phyloP scores from a whole-genome alignment of 2,113 vertebrate genomes.

The Odontophorus gujanensis region DNA sequence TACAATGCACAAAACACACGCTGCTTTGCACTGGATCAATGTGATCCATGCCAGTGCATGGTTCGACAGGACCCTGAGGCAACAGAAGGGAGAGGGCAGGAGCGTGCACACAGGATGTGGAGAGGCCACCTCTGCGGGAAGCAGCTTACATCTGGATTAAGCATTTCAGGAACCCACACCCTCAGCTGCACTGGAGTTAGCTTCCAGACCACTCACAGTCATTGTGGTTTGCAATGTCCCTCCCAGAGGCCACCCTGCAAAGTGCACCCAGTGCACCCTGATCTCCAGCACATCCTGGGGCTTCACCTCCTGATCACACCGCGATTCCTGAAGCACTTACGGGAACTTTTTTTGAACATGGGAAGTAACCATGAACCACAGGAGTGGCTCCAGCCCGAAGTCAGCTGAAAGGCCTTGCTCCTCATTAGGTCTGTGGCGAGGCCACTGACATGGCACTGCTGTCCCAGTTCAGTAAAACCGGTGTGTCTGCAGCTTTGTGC shows the following conservation, averaged over 20 bases:
- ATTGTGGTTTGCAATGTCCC: not conserved
- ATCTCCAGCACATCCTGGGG: not conserved
- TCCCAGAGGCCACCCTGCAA: not conserved
- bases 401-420: not conserved
- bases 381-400: not conserved
- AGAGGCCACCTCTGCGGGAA: not conserved
- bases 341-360: not conserved
- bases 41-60: not conserved
- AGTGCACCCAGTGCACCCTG: not conserved
- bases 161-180: not conserved
- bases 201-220: not conserved
- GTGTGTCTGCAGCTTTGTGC: rapidly evolving
- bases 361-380: not conserved
- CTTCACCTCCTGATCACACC: not conserved
- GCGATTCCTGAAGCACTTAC: not conserved
- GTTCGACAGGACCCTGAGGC: rapidly evolving
- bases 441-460: not conserved
- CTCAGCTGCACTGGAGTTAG: not conserved
- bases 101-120: not conserved
- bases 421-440: not conserved
- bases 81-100: not conserved
- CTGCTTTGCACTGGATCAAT: not conserved
- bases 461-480: not conserved
- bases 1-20: rapidly evolving
- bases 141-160: not conserved